Evolutionary conservation across 2,888 invertebrate species (phyloP).

Genomic region (Meteorus colon): DNA sequence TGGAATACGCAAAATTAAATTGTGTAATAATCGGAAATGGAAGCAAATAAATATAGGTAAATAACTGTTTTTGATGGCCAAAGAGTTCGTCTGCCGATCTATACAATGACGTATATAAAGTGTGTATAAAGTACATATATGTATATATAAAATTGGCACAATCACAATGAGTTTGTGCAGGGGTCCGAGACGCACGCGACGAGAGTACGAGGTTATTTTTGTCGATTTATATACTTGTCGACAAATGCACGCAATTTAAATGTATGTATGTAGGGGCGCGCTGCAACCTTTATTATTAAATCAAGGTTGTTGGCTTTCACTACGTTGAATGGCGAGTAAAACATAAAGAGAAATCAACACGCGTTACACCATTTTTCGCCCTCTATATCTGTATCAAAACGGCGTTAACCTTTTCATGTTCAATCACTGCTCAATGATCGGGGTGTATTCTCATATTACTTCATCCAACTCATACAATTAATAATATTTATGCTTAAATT

Average conservation of each 20-base stretch:
- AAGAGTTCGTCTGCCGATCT: slow-evolving; percentile 5
- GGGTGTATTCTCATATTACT: background rate
- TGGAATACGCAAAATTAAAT: no score
- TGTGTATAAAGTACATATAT: slow-evolving; percentile 11
- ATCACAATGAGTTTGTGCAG: slow-evolving; percentile 4
- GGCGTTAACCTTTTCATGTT: slow-evolving; percentile 12
- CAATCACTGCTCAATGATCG: background rate
- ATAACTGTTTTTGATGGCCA: background rate
- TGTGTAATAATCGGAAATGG: no score
- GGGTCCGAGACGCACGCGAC: slow-evolving; percentile 39
- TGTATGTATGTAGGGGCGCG: slow-evolving; percentile 51
- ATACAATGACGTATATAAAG: background rate
- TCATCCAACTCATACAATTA: no score
- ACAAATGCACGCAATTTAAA: slow-evolving; percentile 43
- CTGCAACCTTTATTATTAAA: slow-evolving; percentile 69
- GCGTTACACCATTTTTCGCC: slow-evolving; percentile 31
- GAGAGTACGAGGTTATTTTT: slow-evolving; percentile 33
- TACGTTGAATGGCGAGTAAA: slow-evolving; percentile 46
- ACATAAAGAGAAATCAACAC: slow-evolving; percentile 16
- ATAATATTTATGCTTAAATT: no score
- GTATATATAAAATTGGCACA: slow-evolving; percentile 7
- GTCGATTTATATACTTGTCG: slow-evolving; percentile 49
- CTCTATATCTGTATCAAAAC: background rate
- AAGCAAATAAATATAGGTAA: background rate
- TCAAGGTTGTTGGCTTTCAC: slow-evolving; percentile 69